Evolutionary conservation across 2,113 vertebrate species (phyloP), one percentile per base, ranked within the genome.

Genomic region (Xyliphius kryptos): DNA sequence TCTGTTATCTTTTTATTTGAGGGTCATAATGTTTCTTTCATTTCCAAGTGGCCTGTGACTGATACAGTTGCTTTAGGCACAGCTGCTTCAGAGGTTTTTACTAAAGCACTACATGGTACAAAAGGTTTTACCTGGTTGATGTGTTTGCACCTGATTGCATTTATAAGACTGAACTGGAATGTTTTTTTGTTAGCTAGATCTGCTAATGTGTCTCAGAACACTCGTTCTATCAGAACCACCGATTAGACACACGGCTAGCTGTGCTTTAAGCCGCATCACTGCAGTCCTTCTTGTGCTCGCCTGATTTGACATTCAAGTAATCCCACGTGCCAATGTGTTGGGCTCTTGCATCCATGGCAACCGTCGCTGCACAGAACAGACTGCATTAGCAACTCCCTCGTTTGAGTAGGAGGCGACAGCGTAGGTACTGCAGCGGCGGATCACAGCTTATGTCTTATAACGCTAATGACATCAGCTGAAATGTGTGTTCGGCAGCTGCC

Each of bases 301-400:
- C 41, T 55, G 17, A 20, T 55, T 61, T 46, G 44, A 67, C 40
- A 16, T 58, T 37, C 56, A 37, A 59, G 65, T 56, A 67, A 52
- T 58, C 65, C 65, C 65, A 60, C 57, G 56, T 66, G 64, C 38
- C 36, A 32, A 20, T 46, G 48, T 67, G 56, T 67, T 67, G 48
- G 56, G 52, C 56, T 59, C 47, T n/a, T 53, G 66, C 66, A 64
- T 68, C 73, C 69, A 71, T 75, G 57, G 73, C 69, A 71, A 75
- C 73, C 36, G 57, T 55, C 10, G 12, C 60, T 47, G 47, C 32
- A 15, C 49, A 46, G 22, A 3, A 16, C 26, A 15, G 56, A 11
- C 49, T 51, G 56, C 47, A 15, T 60, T 60, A 67, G 40, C 56
- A 8, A 16, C 48, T 46, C 64, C 14, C 8, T 19, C 26, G 26